Base-by-base conservation (phyloP, 2,888 invertebrate species). In the Eupithecia dodoneata region DNA sequence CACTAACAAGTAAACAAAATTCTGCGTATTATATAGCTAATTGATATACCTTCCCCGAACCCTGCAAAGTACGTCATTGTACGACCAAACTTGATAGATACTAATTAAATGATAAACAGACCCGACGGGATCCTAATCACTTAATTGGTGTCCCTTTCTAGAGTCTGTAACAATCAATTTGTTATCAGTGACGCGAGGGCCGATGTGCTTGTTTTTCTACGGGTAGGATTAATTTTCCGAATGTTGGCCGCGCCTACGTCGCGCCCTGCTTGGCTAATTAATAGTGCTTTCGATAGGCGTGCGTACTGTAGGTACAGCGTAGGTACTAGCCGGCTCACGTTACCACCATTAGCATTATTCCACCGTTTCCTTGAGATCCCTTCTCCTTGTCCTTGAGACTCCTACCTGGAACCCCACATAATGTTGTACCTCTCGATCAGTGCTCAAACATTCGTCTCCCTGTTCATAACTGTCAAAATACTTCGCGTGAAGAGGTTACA, bases 191-290 rank as follows among this genome's bases (percentile, higher is more conserved):
- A 86, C 84, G 76, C 71, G 66, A 67, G 47, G 70, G 59, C 52
- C 74, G 81, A 84, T 89, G 88, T 86, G 87, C 89, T 90, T 88
- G 89, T 87, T 86, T 86, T 87, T 86, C 87, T 86, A 87, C 89
- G 87, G 91, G 89, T 92, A 91, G 92, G 93, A 94, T 93, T 94
- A 95, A 93, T 94, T 93, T 93, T 88, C 91, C 90, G 89, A 93
- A 94, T 92, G 92, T 90, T 89, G 91, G 90, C 94, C 94, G 88
- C 94, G 85, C 94, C 95, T 89, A 80, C 82, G 92, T 89, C 93
- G 88, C 94, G 85, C 94, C 94, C 91, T 86, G 86, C 86, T 83
- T 79, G 78, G 84, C 93, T 94, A 94, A 94, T 95, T 94, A 94
- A 94, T 92, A 91, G 90, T 89, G 91, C 89, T 93, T 92, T 92